Evolutionary conservation across 1,140 invertebrate genomes (phyloP).

Genomic region (Rhagoletis pomonella): DNA sequence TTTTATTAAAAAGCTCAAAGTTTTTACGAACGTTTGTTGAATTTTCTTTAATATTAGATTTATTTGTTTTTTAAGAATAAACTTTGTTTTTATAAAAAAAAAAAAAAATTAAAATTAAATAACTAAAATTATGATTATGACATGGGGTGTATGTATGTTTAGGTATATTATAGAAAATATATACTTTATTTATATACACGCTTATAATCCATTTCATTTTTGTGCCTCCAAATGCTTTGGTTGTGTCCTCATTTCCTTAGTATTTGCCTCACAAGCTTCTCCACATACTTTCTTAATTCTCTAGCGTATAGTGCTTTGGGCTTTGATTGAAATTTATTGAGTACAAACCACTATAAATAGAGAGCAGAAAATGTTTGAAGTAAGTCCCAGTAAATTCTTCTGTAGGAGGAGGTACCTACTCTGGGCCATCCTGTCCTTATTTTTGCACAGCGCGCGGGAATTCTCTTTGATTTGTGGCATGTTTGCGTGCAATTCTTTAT

Average conservation of each 20-base stretch:
- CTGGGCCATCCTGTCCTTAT: not conserved
- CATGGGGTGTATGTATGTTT: no score
- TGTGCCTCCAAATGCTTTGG: not conserved
- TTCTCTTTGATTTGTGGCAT: conserved; percentile 42
- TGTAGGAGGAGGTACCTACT: not conserved
- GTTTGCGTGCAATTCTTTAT: conserved; percentile 49
- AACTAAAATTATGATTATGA: no score
- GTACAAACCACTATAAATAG: not conserved
- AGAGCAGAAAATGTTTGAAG: not conserved
- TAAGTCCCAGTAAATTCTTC: conserved; percentile 27
- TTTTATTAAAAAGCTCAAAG: no score
- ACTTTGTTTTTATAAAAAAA: no score
- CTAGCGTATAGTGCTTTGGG: conserved; percentile 8
- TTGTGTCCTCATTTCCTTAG: not conserved
- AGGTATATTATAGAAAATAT: no score
- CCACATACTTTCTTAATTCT: conserved; percentile 17
- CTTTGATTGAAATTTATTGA: conserved; percentile 49
- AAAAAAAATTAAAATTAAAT: no score
- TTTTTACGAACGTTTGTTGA: no score
- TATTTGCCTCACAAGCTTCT: not conserved
- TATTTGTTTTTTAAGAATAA: no score
- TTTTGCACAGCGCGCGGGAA: not conserved
- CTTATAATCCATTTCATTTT: not conserved
- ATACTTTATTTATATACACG: no score
- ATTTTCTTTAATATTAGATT: no score